These are phyloP conservation scores for Callaeas wilsoni DNA, from an alignment of 2,113 vertebrate species.

Conservation along the genomic window DNA sequence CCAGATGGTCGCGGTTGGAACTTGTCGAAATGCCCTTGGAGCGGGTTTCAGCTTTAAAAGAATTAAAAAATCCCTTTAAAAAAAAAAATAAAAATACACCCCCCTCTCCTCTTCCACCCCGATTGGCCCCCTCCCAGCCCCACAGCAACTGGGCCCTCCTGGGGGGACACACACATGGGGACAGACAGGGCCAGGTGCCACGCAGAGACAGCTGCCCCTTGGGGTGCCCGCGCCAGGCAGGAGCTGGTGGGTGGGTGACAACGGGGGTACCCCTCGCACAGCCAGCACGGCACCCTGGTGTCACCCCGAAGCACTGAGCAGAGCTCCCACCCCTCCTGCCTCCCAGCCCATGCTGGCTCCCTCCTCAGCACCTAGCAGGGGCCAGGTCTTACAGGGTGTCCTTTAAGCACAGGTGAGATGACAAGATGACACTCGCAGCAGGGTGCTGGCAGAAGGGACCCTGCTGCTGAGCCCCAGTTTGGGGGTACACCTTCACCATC, in stretches of 20 bases:
- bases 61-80: neutral
- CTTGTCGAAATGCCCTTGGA: slow-evolving; percentile 59
- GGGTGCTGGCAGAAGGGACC: neutral
- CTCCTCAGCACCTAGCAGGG: neutral
- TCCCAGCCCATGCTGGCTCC: neutral
- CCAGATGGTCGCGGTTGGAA: slow-evolving; percentile 60
- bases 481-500: neutral
- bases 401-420: neutral
- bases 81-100: neutral
- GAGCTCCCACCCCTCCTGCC: neutral
- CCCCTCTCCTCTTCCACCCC: neutral
- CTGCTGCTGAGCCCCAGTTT: neutral
- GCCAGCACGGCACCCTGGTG: neutral
- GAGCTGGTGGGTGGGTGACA: neutral
- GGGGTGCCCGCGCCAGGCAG: neutral
- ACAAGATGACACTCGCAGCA: neutral
- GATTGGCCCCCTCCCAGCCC: neutral
- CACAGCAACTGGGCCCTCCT: slow-evolving; percentile 15
- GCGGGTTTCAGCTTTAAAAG: neutral
- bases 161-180: neutral
- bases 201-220: neutral
- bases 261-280: neutral
- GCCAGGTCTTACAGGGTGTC: neutral
- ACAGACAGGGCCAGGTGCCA: slow-evolving; percentile 55
- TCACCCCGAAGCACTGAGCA: neutral